These are phyloP conservation scores for Cyanoderma ruficeps DNA, from an alignment of 2,113 vertebrate species.

Conservation along the genomic window DNA sequence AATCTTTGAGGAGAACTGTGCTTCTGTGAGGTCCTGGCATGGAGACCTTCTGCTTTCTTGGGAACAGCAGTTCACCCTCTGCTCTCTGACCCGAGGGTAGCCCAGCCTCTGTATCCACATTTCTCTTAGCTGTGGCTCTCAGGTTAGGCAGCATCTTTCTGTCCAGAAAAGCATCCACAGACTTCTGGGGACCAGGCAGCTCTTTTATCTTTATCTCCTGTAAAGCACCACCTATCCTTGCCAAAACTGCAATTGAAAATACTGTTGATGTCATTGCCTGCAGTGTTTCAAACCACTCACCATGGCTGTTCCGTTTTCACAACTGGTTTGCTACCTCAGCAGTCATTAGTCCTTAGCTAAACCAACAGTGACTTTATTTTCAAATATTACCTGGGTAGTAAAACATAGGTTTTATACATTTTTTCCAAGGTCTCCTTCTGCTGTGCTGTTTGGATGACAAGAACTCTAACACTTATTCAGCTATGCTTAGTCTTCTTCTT, in stretches of 20 bases:
- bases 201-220: neutral
- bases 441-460: neutral
- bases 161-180: fast-evolving
- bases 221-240: neutral
- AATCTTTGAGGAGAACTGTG: neutral
- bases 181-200: neutral
- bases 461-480: neutral
- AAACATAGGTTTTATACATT: neutral
- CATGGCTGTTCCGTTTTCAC: neutral
- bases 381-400: neutral
- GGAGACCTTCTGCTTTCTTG: neutral
- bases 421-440: neutral
- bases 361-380: neutral
- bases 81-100: too few species aligned
- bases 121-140: neutral
- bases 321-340: neutral
- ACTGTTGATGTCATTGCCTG: neutral
- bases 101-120: neutral
- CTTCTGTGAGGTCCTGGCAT: neutral
- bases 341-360: neutral
- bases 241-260: neutral
- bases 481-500: neutral
- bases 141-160: neutral
- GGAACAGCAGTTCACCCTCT: neutral
- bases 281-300: neutral